phyloP scores from a whole-genome alignment of 2,113 vertebrate species.

The Hepsetus odoe region DNA sequence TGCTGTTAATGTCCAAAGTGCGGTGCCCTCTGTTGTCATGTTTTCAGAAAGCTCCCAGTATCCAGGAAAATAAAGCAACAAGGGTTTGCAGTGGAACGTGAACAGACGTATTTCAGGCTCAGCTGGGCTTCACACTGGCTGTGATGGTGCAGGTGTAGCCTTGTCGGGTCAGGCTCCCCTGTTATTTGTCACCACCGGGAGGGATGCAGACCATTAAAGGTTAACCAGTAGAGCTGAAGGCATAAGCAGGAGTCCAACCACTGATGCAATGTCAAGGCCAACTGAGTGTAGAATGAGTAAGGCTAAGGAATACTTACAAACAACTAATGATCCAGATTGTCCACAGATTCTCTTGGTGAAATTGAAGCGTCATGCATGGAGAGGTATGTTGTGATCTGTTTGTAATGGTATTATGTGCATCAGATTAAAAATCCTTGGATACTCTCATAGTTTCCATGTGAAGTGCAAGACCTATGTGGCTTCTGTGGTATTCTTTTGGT shows the following conservation, averaged over 20 bases:
- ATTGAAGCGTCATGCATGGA: background rate
- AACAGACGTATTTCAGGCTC: background rate
- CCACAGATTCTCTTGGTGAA: background rate
- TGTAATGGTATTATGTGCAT: conserved; percentile 4
- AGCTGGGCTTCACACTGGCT: background rate
- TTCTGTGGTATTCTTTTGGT: conserved; percentile 4
- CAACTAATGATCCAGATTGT: background rate
- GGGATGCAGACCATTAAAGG: background rate
- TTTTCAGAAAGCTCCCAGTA: background rate
- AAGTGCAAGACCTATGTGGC: background rate
- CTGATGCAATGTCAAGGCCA: background rate
- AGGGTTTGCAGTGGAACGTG: background rate
- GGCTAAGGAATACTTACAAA: background rate
- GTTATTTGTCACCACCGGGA: background rate
- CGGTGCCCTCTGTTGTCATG: background rate
- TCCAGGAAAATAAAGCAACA: background rate
- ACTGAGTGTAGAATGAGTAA: background rate
- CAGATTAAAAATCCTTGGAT: background rate
- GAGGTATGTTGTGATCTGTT: background rate
- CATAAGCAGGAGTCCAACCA: background rate
- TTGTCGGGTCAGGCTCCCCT: background rate
- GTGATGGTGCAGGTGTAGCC: background rate
- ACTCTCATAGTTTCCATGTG: conserved; percentile 47
- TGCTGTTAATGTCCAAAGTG: background rate
- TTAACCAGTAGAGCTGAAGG: background rate